Conservation (phyloP, 2,113 vertebrate species). For the Tringa solitaria region DNA sequence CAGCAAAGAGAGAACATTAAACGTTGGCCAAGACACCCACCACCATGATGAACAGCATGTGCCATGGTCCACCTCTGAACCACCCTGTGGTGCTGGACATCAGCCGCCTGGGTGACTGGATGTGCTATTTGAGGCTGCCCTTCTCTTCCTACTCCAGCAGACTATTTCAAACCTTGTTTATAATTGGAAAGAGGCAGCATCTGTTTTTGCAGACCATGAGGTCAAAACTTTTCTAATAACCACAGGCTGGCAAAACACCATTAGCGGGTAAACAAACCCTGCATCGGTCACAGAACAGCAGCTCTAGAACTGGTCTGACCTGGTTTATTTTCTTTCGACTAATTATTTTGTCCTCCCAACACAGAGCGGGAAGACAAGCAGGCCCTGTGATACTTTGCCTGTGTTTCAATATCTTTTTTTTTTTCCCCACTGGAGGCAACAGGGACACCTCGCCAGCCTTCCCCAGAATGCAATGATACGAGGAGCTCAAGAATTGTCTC, state of each 20-base stretch:
- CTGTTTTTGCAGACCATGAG: slow-evolving; percentile 1
- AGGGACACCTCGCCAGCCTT: background rate
- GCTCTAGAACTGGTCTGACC: background rate
- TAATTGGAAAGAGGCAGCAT: slow-evolving; percentile 20
- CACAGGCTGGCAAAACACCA: background rate
- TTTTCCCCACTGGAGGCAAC: background rate
- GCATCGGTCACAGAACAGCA: background rate
- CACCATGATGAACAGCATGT: background rate
- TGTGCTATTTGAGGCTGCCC: slow-evolving; percentile 37
- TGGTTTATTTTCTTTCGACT: background rate
- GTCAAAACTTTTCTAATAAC: slow-evolving; percentile 46
- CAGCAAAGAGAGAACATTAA: background rate
- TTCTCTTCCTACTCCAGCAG: background rate
- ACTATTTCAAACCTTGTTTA: background rate
- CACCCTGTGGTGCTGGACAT: background rate
- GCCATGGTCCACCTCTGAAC: background rate
- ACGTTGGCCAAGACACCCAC: background rate
- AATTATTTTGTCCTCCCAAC: slow-evolving; percentile 13
- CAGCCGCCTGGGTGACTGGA: background rate
- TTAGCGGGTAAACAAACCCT: background rate
- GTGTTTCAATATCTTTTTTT: background rate
- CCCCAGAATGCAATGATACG: background rate
- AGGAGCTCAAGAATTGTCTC: background rate
- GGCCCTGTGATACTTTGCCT: background rate
- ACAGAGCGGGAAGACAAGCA: background rate